phyloP scores from a whole-genome alignment of 2,888 invertebrate genomes.

The Nomada hirtipes region DNA sequence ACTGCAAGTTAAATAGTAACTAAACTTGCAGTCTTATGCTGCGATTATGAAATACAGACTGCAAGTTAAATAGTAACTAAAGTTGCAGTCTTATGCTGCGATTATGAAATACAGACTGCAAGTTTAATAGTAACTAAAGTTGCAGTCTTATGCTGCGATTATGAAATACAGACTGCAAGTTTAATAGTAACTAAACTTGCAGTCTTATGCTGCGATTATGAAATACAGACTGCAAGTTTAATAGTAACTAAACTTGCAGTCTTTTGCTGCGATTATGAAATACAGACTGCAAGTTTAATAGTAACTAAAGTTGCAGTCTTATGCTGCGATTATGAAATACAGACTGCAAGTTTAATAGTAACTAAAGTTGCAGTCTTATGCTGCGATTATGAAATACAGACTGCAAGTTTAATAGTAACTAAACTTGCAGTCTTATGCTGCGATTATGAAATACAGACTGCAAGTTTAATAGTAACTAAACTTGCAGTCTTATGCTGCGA shows the following conservation, averaged over 20 bases:
- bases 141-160: neutral
- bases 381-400: neutral
- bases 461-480: no score
- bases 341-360: no score
- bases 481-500: neutral
- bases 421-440: neutral
- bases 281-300: no score
- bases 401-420: neutral
- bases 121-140: neutral
- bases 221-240: neutral
- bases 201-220: neutral
- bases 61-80: neutral
- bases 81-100: neutral
- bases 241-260: neutral
- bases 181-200: no score
- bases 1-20: no score
- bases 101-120: neutral
- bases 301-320: neutral
- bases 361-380: neutral
- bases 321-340: neutral
- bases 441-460: no score
- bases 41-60: neutral
- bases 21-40: neutral
- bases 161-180: no score
- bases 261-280: no score